A percentile compares a stretch with the other conserved stretches of the same genome.
These are phyloP conservation scores for Arbacia lixula DNA, from an alignment of 53 echinoderm and acorn worm genomes.

Conservation along the genomic window DNA sequence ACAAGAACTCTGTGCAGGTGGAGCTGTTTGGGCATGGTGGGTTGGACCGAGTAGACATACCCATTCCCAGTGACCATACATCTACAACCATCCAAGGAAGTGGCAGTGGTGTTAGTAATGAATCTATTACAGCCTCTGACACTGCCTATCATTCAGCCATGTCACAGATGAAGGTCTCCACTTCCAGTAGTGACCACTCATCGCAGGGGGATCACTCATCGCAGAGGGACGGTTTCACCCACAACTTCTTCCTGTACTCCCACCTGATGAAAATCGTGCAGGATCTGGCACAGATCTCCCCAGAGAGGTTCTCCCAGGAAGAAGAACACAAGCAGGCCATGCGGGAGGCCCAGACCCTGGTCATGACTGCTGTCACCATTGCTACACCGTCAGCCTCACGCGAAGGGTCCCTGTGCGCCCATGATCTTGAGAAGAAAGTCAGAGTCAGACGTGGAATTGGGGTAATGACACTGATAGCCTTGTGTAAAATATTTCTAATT, in stretches of 20 bases:
- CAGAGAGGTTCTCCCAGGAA: constrained; percentile 58
- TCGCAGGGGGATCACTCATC: neutral
- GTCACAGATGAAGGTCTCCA: no score
- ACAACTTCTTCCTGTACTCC: constrained; percentile 66
- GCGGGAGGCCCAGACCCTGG: constrained; percentile 66
- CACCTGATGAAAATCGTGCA: constrained; percentile 65
- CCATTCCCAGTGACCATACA: no score
- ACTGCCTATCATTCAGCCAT: no score
- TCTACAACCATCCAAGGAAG: no score
- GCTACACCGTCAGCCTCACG: constrained; percentile 72
- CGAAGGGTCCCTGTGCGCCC: neutral
- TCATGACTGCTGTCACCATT: constrained; percentile 69
- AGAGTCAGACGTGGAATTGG: no score
- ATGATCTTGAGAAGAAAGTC: no score
- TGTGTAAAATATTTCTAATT: no score
- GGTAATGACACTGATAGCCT: no score
- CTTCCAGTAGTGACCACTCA: no score
- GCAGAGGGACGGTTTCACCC: constrained; percentile 3
- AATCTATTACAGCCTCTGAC: no score
- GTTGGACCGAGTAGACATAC: neutral
- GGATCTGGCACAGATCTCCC: constrained; percentile 48
- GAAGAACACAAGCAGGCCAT: constrained; percentile 68
- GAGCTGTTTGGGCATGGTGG: constrained; percentile 25
- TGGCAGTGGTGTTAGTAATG: no score
- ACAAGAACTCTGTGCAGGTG: constrained; percentile 5